These are phyloP conservation scores for Sinella curviseta DNA, from an alignment of 1,140 invertebrate genomes.

Conservation along the genomic window DNA sequence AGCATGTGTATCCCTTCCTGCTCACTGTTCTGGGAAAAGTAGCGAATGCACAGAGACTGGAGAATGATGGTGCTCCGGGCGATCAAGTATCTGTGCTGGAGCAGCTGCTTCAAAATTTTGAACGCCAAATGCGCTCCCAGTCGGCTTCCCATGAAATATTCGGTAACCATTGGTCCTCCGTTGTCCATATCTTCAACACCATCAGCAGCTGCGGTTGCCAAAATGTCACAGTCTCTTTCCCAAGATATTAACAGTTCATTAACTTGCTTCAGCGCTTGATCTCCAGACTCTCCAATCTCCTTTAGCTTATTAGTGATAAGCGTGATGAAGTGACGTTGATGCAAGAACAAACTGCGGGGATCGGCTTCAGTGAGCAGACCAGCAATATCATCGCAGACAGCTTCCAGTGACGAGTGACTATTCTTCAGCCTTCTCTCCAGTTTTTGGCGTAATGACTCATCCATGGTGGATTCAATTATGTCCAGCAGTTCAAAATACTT, in stretches of 20 bases:
- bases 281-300: constrained; percentile 37
- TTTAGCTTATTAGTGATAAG: constrained; percentile 36
- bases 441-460: constrained; percentile 26
- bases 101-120: constrained; percentile 39
- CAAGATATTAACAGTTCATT: constrained; percentile 26
- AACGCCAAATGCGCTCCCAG: constrained; percentile 43
- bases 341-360: constrained; percentile 26
- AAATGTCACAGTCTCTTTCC: constrained; percentile 36
- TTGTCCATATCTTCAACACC: constrained; percentile 12
- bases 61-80: constrained; percentile 38
- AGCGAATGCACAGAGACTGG: constrained; percentile 35
- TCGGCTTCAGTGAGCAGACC: constrained; percentile 39
- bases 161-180: constrained; percentile 16
- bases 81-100: constrained; percentile 44
- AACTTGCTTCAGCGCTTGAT: constrained; percentile 19
- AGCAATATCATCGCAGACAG: constrained; percentile 39
- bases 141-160: constrained; percentile 45
- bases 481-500: constrained; percentile 47
- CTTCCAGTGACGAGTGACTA: neutral
- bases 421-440: constrained; percentile 35
- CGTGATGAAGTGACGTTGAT: constrained; percentile 44
- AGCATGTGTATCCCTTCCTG: constrained; percentile 36
- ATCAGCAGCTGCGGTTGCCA: constrained; percentile 15
- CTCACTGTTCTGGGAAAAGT: constrained; percentile 31
- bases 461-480: constrained; percentile 37